Evolutionary conservation across 2,888 invertebrate genomes (phyloP).

Genomic region (Tyria jacobaeae): DNA sequence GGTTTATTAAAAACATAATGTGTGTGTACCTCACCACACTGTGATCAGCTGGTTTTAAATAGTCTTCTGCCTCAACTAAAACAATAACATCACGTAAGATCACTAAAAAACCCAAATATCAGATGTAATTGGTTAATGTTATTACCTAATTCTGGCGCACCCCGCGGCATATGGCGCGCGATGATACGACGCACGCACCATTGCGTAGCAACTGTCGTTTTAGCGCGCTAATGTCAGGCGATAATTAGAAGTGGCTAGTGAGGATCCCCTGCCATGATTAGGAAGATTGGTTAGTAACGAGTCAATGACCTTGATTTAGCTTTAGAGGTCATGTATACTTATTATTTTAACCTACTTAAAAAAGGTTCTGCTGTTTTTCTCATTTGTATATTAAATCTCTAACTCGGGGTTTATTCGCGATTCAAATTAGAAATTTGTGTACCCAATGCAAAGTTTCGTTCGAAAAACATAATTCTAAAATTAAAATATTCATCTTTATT

Average conservation of each 20-base stretch:
- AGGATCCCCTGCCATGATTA: constrained; percentile 5
- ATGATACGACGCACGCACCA: constrained; percentile 39
- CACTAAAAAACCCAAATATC: constrained; percentile 5
- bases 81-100: neutral
- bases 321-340: too few relatives aligned
- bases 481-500: constrained; percentile 3
- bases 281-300: neutral
- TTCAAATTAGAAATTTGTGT: neutral
- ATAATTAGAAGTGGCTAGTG: constrained; percentile 15
- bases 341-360: too few relatives aligned
- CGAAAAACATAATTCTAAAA: neutral
- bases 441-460: neutral
- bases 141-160: constrained; percentile 22
- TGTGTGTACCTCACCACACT: too few relatives aligned
- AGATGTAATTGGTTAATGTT: constrained; percentile 17
- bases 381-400: too few relatives aligned
- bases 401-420: too few relatives aligned
- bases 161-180: constrained; percentile 41
- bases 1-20: too few relatives aligned
- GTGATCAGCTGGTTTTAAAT: too few relatives aligned
- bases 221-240: constrained; percentile 6
- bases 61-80: neutral
- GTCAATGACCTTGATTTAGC: neutral
- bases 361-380: too few relatives aligned
- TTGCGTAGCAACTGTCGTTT: constrained; percentile 45